These are phyloP conservation scores for Theristicus caerulescens DNA, from an alignment of 2,113 vertebrate genomes.

Conservation along the genomic window DNA sequence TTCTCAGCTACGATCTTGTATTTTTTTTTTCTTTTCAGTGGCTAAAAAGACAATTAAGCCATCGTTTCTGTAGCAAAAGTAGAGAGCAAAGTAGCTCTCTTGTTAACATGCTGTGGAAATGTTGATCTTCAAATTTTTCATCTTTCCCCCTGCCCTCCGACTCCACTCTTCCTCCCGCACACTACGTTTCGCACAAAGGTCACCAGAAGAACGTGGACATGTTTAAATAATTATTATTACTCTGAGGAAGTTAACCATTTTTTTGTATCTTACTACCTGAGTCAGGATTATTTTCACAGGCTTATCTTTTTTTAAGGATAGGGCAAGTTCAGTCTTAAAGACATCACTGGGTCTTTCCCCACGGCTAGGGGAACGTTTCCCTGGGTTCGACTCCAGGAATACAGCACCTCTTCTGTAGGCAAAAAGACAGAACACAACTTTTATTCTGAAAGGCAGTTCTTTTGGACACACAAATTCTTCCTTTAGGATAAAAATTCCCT, in stretches of 20 bases:
- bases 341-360: background rate
- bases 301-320: background rate
- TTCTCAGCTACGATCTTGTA: background rate
- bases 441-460: background rate
- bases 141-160: background rate
- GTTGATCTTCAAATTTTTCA: background rate
- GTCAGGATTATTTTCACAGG: background rate
- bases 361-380: accelerated
- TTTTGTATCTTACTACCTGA: background rate
- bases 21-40: background rate
- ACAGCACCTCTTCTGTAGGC: background rate
- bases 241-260: background rate
- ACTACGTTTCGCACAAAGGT: background rate
- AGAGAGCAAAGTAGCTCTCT: background rate
- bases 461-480: background rate
- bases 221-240: background rate
- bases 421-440: background rate
- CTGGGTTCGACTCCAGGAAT: background rate
- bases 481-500: background rate
- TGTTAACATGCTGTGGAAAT: background rate
- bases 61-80: background rate
- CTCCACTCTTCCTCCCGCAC: background rate
- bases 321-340: background rate
- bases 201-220: background rate
- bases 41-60: background rate